These are phyloP conservation scores for Pristionchus pacificus DNA, from an alignment of 1,140 invertebrate genomes.

Conservation along the genomic window DNA sequence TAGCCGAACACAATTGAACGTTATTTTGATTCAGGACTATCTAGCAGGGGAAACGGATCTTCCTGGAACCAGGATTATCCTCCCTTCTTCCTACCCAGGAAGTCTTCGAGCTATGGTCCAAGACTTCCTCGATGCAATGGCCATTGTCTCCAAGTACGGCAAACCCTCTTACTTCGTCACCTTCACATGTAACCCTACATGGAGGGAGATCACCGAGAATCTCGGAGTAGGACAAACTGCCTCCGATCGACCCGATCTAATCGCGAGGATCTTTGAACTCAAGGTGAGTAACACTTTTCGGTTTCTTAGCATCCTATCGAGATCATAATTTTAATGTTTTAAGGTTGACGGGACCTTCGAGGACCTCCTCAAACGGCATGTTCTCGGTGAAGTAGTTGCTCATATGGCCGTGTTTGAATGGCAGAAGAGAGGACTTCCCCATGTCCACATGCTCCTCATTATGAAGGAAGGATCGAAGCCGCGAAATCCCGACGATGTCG, in stretches of 20 bases:
- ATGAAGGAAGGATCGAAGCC: conserved; percentile 39
- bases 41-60: conserved; percentile 6
- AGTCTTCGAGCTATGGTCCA: conserved; percentile 49
- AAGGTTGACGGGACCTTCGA: conserved; percentile 6
- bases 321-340: background rate
- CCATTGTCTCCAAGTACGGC: conserved; percentile 58
- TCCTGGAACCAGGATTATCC: conserved; percentile 8
- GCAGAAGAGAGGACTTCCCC: conserved; percentile 58
- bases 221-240: conserved; percentile 37
- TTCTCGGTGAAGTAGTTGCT: conserved; percentile 45
- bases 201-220: conserved; percentile 51
- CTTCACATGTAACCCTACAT: conserved; percentile 44
- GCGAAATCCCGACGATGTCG: conserved; percentile 4
- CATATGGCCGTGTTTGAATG: conserved; percentile 50
- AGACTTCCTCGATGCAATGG: conserved; percentile 60
- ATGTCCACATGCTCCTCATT: conserved; percentile 52
- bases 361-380: conserved; percentile 36
- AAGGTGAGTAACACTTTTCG: conserved; percentile 35
- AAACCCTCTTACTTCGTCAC: conserved; percentile 50
- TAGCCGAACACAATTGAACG: too few relatives aligned
- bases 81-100: conserved; percentile 20
- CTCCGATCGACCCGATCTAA: conserved; percentile 43
- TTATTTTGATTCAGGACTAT: background rate
- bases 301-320: background rate
- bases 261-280: conserved; percentile 44